Percentiles rank a stretch among this genome's conserved stretches.
phyloP scores from a whole-genome alignment of 2,113 vertebrate genomes.

The Hippocampus barbouri region DNA sequence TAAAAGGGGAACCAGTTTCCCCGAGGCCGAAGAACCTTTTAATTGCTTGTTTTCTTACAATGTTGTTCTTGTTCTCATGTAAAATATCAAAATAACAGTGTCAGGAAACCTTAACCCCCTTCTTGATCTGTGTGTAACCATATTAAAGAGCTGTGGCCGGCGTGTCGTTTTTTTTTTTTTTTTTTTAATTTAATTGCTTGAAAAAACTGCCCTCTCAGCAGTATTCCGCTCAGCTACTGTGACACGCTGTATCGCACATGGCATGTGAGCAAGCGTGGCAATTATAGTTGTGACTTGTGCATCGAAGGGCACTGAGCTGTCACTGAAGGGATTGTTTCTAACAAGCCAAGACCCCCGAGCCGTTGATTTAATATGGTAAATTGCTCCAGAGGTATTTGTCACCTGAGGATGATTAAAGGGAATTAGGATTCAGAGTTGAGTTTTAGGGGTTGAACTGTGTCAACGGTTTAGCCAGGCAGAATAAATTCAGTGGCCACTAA shows the following conservation, averaged over 20 bases:
- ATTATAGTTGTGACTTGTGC: conserved; percentile 40
- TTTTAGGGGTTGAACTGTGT: conserved; percentile 31
- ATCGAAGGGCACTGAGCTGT: conserved; percentile 41
- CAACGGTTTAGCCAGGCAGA: conserved; percentile 40
- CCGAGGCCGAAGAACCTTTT: conserved; percentile 39
- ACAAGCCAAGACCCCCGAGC: conserved; percentile 39
- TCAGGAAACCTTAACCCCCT: conserved; percentile 47
- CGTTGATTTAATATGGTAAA: conserved; percentile 49
- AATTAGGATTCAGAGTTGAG: conserved; percentile 43
- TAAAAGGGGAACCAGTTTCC: conserved; percentile 59
- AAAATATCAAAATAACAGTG: conserved; percentile 41
- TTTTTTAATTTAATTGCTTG: conserved; percentile 5
- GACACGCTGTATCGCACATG: conserved; percentile 20
- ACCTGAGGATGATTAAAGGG: conserved; percentile 59
- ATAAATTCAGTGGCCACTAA: conserved; percentile 27
- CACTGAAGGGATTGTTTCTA: conserved; percentile 39
- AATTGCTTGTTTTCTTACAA: conserved; percentile 54
- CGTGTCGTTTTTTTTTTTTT: neutral
- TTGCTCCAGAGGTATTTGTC: conserved; percentile 57
- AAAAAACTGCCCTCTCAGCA: conserved; percentile 22
- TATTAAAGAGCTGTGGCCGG: conserved; percentile 22
- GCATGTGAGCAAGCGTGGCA: conserved; percentile 18
- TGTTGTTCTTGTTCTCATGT: conserved; percentile 52
- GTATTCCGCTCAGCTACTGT: conserved; percentile 17
- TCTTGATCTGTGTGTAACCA: conserved; percentile 3